phyloP scores from a whole-genome alignment of 2,113 vertebrate genomes.

The Dinomys branickii region DNA sequence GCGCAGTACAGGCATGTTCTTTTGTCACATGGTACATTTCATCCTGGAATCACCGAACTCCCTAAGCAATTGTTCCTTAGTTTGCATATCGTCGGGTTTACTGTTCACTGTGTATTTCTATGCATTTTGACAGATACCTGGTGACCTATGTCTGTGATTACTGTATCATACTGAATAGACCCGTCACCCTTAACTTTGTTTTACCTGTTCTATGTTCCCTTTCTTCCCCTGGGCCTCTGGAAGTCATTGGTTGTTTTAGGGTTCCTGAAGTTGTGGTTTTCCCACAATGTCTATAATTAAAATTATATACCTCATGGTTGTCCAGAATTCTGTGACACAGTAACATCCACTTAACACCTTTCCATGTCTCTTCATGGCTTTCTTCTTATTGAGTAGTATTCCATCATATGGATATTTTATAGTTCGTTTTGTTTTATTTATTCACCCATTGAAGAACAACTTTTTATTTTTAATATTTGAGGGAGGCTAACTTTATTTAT shows the following conservation, averaged over 20 bases:
- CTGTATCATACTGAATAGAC: not conserved
- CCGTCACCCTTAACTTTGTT: not conserved
- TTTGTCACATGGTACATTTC: not conserved
- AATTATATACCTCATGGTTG: not conserved
- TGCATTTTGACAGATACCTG: slow-evolving; percentile 8
- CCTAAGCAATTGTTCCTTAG: not conserved
- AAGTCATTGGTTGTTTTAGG: not conserved
- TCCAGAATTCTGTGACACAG: not conserved
- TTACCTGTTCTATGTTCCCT: not conserved
- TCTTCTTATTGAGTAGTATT: not conserved
- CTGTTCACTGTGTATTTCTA: not conserved
- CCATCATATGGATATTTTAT: not conserved
- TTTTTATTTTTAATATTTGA: not conserved
- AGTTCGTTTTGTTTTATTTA: not conserved
- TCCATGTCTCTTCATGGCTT: not conserved
- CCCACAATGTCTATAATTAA: not conserved
- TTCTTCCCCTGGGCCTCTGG: not conserved
- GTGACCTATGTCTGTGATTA: not conserved
- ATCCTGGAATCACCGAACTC: not conserved
- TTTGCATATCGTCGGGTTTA: not conserved
- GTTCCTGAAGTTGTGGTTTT: not conserved
- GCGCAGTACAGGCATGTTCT: not conserved
- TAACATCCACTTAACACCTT: not conserved
- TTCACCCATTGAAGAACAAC: not conserved
- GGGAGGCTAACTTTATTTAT: not conserved